Percentiles rank a stretch among this genome's conserved stretches.
Evolutionary conservation across 2,888 invertebrate species (phyloP).

Genomic region (Pyrrhosoma nymphula): DNA sequence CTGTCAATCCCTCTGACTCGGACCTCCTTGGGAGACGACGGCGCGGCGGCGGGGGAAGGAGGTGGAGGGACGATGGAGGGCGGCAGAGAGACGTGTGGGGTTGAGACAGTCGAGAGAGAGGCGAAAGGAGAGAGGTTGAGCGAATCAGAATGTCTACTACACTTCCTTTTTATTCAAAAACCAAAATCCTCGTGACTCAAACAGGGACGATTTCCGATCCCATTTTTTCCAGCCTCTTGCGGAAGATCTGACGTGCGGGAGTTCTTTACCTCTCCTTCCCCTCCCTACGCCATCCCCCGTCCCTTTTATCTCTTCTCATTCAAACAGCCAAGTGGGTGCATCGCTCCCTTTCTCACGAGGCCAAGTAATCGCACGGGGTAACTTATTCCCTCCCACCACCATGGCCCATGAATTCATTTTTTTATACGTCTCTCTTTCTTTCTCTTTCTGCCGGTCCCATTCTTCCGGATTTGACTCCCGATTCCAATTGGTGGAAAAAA

Average conservation of each 20-base stretch:
- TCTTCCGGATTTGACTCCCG: neutral
- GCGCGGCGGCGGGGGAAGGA: neutral
- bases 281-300: neutral
- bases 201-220: neutral
- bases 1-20: neutral
- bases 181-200: neutral
- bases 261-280: neutral
- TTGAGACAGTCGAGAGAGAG: no score
- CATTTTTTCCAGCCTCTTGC: neutral
- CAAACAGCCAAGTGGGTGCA: neutral
- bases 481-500: neutral
- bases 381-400: neutral
- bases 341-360: neutral
- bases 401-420: neutral
- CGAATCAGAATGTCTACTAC: neutral
- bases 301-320: neutral
- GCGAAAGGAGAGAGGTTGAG: no score
- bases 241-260: neutral
- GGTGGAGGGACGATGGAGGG: neutral
- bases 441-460: neutral
- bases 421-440: neutral
- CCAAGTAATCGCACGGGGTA: neutral
- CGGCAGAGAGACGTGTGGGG: no score
- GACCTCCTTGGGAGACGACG: neutral
- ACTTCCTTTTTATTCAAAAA: neutral